Percentiles rank a stretch among this genome's conserved stretches.
Conservation (phyloP, 2,797 vertebrate species). For the Salarias fasciatus region DNA sequence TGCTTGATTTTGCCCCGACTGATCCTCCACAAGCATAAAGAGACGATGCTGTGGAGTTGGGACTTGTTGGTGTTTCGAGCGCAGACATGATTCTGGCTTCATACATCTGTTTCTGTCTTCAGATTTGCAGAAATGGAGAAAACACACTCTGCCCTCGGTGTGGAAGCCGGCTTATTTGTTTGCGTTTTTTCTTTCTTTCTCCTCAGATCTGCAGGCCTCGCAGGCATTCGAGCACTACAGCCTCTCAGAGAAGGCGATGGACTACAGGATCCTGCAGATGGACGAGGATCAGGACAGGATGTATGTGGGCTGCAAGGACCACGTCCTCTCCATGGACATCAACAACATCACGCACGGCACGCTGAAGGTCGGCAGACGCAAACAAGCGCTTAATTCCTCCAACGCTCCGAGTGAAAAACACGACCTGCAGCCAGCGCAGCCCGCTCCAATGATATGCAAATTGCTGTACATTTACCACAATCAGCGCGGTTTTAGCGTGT, state of each 20-base stretch:
- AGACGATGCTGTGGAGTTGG: no score
- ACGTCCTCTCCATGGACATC: slow-evolving; percentile 96
- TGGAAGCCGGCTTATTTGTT: slow-evolving; percentile 9
- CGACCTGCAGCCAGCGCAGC: not conserved
- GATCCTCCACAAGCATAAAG: no score
- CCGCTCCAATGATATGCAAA: slow-evolving; percentile 49
- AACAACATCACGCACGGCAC: slow-evolving; percentile 95
- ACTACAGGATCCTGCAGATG: slow-evolving; percentile 97
- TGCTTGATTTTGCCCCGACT: no score
- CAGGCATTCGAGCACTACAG: slow-evolving; percentile 90
- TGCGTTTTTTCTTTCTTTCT: not conserved
- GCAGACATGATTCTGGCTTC: not conserved
- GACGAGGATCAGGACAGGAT: slow-evolving; percentile 98
- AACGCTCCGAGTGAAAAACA: no score
- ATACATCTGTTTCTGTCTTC: slow-evolving; percentile 13
- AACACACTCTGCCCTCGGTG: not conserved
- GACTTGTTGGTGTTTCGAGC: slow-evolving; percentile 4
- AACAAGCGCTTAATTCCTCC: not conserved
- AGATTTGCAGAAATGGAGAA: not conserved
- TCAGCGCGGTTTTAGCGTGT: slow-evolving; percentile 36
- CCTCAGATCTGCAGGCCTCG: slow-evolving; percentile 89
- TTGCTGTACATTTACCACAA: slow-evolving; percentile 35
- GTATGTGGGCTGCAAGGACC: slow-evolving; percentile 97
- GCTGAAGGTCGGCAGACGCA: slow-evolving; percentile 87
- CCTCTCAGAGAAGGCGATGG: slow-evolving; percentile 90